Evolutionary conservation across 37 sponge, comb jelly and placozoan genomes (phyloP), one percentile per base, ranked within the genome.

Genomic region (Diacarnus erythraeanus): DNA sequence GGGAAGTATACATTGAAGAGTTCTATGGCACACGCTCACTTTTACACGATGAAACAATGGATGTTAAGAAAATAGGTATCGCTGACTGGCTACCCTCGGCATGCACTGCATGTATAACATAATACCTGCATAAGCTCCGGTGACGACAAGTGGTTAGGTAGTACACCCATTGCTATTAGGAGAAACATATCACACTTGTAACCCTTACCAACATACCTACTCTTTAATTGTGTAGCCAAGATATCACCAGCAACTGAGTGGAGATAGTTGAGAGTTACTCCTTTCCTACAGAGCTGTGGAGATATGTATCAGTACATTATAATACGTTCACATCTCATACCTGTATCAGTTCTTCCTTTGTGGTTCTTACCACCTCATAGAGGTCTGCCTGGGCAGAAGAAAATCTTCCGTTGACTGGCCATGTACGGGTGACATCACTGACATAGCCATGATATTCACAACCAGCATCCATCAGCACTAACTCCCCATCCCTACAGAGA

Each of bases 391-490:
- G 94, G 35, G 88, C 71, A 58, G 83, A n/a, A 17, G 84, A 81
- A 69, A 94, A 94, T 35, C 38, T 27, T 0, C 94, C 94, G 69
- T 76, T 87, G 17, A 91, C 78, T 21, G 94, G 94, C 94, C 94
- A 94, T 37, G 92, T 90, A 22, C 94, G 63, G 10, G 92, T 94
- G 71, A 94, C 78, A 67, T 94, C 94, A 84, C 94, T 94, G 23
- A 84, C 77, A 43, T 94, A 94, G 57, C 94, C 91, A 84, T 83
- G 76, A 65, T 90, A 91, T 67, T 91, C 88, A 70, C 82, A 92
- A 17, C 94, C 94, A 5, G 92, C 94, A 64, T 94, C 94, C 81
- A 94, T 69, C 42, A 94, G 56, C 41, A 94, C 92, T 27, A 94
- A 63, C 23, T 94, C 85, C 22, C 92, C 92, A 33, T 85, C 84